Evolutionary conservation across 1,140 invertebrate species (phyloP).

Genomic region (Lepidurus apus): DNA sequence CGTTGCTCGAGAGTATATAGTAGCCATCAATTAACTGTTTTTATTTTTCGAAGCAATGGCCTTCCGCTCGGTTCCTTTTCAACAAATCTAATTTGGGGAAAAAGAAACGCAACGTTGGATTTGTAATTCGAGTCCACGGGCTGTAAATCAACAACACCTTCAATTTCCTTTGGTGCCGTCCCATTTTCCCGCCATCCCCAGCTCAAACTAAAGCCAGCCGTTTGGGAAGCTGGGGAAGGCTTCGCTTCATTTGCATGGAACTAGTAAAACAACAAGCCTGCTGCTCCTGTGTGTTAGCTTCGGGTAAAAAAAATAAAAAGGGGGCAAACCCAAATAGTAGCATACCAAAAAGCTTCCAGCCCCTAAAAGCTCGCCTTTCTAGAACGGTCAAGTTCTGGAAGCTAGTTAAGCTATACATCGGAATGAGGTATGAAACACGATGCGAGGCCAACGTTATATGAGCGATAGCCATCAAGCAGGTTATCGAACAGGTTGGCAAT

Average conservation of each 20-base stretch:
- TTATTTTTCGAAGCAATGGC: background rate
- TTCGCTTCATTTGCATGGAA: constrained; percentile 16
- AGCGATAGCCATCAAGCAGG: constrained; percentile 20
- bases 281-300: constrained; percentile 5
- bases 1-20: background rate
- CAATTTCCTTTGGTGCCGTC: constrained; percentile 9
- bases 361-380: background rate
- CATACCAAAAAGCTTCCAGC: background rate
- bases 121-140: constrained; percentile 1
- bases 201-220: background rate
- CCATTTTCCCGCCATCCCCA: constrained; percentile 8
- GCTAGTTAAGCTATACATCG: constrained; percentile 21
- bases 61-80: background rate
- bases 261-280: constrained; percentile 4
- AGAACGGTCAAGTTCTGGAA: background rate
- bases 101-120: background rate
- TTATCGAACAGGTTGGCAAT: constrained; percentile 19
- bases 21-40: background rate
- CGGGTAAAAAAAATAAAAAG: background rate
- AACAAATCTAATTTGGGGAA: constrained; percentile 7
- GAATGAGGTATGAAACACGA: constrained; percentile 19
- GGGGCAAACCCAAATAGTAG: background rate
- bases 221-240: background rate
- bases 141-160: constrained; percentile 22
- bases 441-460: constrained; percentile 18